These are phyloP conservation scores for Drosophila pseudoananassae DNA, from an alignment of 1,140 invertebrate species.

Conservation along the genomic window DNA sequence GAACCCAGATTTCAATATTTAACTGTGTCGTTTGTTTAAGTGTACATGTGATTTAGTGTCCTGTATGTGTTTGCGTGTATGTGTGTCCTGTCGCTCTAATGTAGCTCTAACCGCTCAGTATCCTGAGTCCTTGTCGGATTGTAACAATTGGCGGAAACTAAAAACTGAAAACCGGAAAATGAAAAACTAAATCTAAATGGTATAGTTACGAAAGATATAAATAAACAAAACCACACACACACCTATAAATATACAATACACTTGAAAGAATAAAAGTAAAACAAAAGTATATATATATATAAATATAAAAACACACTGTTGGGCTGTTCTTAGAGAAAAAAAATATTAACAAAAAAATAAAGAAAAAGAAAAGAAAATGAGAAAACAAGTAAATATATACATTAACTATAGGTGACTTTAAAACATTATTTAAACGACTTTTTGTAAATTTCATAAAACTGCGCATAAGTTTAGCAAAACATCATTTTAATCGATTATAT, in stretches of 20 bases:
- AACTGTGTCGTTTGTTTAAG: background rate
- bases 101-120: conserved; percentile 34
- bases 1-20: background rate
- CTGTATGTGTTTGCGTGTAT: conserved; percentile 1
- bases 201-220: conserved; percentile 14
- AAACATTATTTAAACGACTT: conserved; percentile 61
- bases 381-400: conserved; percentile 49
- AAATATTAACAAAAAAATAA: conserved; percentile 31
- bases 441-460: conserved; percentile 76
- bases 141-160: background rate
- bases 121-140: conserved; percentile 18
- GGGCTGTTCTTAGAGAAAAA: conserved; percentile 79
- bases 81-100: background rate
- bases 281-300: conserved; percentile 1
- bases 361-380: conserved; percentile 15
- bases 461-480: conserved; percentile 27
- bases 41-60: background rate
- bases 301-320: conserved; percentile 63
- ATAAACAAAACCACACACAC: conserved; percentile 19
- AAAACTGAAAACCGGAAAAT: conserved; percentile 15
- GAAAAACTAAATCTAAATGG: conserved; percentile 18
- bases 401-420: conserved; percentile 36
- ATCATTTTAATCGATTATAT: conserved; percentile 44
- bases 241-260: conserved; percentile 35
- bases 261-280: conserved; percentile 41